Evolutionary conservation across 2,888 invertebrate genomes (phyloP).

Genomic region (Neoscelio sp.): DNA sequence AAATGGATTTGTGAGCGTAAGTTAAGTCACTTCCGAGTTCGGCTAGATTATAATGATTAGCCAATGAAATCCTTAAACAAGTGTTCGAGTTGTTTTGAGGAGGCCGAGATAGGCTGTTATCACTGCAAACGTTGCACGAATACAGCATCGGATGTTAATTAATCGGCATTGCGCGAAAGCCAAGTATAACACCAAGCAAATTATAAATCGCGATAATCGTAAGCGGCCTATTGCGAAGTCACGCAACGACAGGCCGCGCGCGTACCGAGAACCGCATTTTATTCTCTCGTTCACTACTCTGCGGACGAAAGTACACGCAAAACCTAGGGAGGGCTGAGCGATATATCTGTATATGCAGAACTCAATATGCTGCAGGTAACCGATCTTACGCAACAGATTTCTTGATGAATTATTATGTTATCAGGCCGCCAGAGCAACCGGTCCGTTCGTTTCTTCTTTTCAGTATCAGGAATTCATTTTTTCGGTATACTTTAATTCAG

Average conservation of each 20-base stretch:
- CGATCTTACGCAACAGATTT: conserved; percentile 72
- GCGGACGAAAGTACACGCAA: conserved; percentile 40
- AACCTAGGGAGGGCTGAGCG: conserved; percentile 31
- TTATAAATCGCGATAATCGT: conserved; percentile 71
- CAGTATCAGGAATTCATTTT: conserved; percentile 30
- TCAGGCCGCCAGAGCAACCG: conserved; percentile 59
- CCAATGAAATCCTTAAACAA: conserved; percentile 1
- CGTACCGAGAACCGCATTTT: conserved; percentile 62
- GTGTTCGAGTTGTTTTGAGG: conserved; percentile 2
- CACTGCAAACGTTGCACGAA: conserved; percentile 31
- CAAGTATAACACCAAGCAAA: conserved; percentile 51
- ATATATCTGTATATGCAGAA: conserved; percentile 47
- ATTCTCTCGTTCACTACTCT: conserved; percentile 46
- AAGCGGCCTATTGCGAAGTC: conserved; percentile 67
- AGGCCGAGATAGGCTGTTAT: conserved; percentile 18
- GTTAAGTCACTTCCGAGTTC: conserved; percentile 36
- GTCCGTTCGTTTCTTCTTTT: conserved; percentile 39
- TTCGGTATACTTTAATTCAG: conserved; percentile 3
- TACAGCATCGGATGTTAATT: conserved; percentile 55
- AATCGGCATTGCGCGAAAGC: conserved; percentile 57
- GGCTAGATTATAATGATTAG: conserved; percentile 8
- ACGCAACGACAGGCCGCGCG: conserved; percentile 69
- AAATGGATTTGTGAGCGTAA: conserved; percentile 1
- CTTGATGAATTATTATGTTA: conserved; percentile 72
- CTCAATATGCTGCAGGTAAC: conserved; percentile 35